phyloP scores from a whole-genome alignment of 2,888 invertebrate genomes.

The Mechanitis mazaeus region DNA sequence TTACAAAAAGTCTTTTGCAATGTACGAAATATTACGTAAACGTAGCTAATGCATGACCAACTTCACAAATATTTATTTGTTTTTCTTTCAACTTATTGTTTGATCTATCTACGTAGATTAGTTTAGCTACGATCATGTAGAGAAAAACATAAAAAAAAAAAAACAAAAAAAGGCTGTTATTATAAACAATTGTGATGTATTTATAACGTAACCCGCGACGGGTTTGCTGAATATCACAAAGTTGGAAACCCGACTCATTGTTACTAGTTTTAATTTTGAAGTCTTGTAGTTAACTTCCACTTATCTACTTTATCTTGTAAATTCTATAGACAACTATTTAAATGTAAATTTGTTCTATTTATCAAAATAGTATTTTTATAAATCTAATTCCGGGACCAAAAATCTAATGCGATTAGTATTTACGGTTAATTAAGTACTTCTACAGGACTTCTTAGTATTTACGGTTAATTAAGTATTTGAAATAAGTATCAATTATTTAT shows the following conservation, averaged over 20 bases:
- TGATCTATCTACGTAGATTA: background rate
- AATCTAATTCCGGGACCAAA: slow-evolving; percentile 47
- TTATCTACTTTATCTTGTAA: background rate
- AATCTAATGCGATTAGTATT: slow-evolving; percentile 19
- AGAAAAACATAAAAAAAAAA: slow-evolving; percentile 37
- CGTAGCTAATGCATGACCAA: slow-evolving; percentile 1
- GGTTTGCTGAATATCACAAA: slow-evolving; percentile 38
- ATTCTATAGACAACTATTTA: background rate
- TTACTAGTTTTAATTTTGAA: slow-evolving; percentile 41
- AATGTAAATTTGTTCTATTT: background rate
- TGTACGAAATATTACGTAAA: slow-evolving; percentile 5
- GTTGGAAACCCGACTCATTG: slow-evolving; percentile 66
- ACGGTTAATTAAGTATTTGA: slow-evolving; percentile 42
- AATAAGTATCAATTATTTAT: slow-evolving; percentile 60
- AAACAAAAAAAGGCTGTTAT: slow-evolving; percentile 67
- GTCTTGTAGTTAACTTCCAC: slow-evolving; percentile 30
- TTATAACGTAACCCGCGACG: slow-evolving; percentile 56
- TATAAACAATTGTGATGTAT: slow-evolving; percentile 61
- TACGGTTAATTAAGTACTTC: slow-evolving; percentile 42
- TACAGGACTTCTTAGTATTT: slow-evolving; percentile 39
- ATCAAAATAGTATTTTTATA: slow-evolving; percentile 28
- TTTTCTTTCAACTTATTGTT: too few species aligned
- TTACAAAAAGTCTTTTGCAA: background rate
- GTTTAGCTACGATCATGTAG: slow-evolving; percentile 7
- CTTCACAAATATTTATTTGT: too few species aligned